Percentiles rank a stretch among this genome's conserved stretches.
Conservation (phyloP, 2,113 vertebrate genomes). For the Hippocampus abdominalis region DNA sequence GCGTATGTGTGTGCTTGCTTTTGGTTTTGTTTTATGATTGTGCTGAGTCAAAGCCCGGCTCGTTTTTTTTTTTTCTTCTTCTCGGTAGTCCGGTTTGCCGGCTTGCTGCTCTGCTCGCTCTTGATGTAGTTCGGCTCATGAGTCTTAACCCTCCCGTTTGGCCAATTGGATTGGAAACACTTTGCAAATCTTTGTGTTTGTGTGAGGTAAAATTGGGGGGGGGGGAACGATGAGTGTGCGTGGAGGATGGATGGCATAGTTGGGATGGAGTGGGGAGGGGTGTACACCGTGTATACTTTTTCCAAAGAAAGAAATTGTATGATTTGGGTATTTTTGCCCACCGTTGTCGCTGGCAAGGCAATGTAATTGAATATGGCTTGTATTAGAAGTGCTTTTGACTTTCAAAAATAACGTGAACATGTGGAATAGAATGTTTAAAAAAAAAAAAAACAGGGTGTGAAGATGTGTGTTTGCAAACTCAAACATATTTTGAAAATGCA, state of each 20-base stretch:
- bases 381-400: too few species aligned
- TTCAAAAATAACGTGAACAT: too few species aligned
- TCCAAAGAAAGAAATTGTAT: too few species aligned
- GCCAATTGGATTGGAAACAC: background rate
- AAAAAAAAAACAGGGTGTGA: too few species aligned
- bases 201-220: background rate
- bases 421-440: too few species aligned
- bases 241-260: background rate
- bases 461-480: too few species aligned
- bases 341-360: too few species aligned
- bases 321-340: too few species aligned
- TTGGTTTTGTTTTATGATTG: slow-evolving; percentile 20
- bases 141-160: background rate
- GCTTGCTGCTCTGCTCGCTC: background rate
- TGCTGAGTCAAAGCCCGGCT: slow-evolving; percentile 64
- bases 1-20: background rate
- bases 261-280: too few species aligned
- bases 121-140: background rate
- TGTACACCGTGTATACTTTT: too few species aligned
- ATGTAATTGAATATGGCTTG: background rate
- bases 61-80: slow-evolving; percentile 5
- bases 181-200: background rate
- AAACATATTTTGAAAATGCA: too few species aligned
- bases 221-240: background rate
- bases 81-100: slow-evolving; percentile 7